Base-by-base conservation (phyloP, 2,888 invertebrate species). In the Dryomyza anilis region DNA sequence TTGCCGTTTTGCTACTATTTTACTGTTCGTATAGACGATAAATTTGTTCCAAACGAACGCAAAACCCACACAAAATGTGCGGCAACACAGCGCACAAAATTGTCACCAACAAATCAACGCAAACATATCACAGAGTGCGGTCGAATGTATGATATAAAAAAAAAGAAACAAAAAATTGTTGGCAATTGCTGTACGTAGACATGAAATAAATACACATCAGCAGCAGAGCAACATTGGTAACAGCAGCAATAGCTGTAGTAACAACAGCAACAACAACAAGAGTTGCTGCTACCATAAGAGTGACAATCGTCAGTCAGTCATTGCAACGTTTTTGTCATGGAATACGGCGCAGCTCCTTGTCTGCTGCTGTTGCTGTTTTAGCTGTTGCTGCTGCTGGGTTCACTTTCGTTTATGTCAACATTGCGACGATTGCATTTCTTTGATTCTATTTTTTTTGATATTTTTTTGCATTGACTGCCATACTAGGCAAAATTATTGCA, bases 281-380 rank as follows among this genome's bases (percentile, higher is more conserved):
- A 27, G 52, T 58, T 65, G 56, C 30, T 63, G 62, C 52, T 53
- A 52, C 63, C 62, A 62, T 45, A 65, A 57, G 56, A 65, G 62
- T 71, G 70, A 70, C 69, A 70, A 67, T 69, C 70, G 69, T 67
- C 69, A 67, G 66, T 71, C 69, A 67, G 68, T 70, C n/a, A n/a
- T n/a, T n/a, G n/a, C n/a, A n/a, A n/a, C n/a, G n/a, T n/a, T n/a
- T n/a, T n/a, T n/a, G n/a, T n/a, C n/a, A n/a, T n/a, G n/a, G n/a
- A n/a, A n/a, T n/a, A n/a, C n/a, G 65, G 68, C 64, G 19, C 12
- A 30, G 43, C 50, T 63, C 33, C 33, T 12, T n/a, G n/a, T 33
- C 33, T 33, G 33, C 12, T n/a, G 39, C 19, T 19, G 21, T 56
- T 48, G 46, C 21, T 48, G 39, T 55, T 58, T 45, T 33, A 14